Base-by-base conservation (phyloP, 2,797 vertebrate genomes). In the Euthynnus affinis region DNA sequence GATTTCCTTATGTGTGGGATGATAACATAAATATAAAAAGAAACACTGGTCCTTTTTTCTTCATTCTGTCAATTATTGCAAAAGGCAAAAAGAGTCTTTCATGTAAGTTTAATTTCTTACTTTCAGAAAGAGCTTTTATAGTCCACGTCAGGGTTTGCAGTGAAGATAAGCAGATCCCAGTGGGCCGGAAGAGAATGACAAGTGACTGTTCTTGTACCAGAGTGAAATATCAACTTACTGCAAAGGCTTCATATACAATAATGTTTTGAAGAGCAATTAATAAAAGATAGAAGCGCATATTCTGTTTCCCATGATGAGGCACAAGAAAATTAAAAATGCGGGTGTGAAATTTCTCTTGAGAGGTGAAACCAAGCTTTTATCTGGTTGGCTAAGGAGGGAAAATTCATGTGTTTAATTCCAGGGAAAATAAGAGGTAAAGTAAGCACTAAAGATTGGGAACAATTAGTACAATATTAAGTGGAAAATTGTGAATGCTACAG, bases 331-430 rank as follows among this genome's bases (percentile, higher is more conserved):
- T 58, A 65, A 71, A 71, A 66, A 68, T 23, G 46, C 62, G 55
- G 70, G 14, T 57, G 29, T 23, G 76, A 40, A 64, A 66, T 65
- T n/a, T 61, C 59, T 79, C 80, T 15, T 25, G 68, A 85, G 72
- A 74, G 56, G 15, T 14, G 42, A 64, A 40, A 20, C 27, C 58
- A 8, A 10, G 64, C 3, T 17, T 40, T 73, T 78, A 71, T 80
- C 53, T 62, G 49, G 51, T 40, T 25, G 40, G 40, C 40, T 56
- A 25, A 42, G 59, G 53, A 69, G n/a, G n/a, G 27, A 10, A 10
- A 37, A 10, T 61, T 61, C 42, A 52, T 53, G 63, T 66, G 37
- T 23, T 49, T 52, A 0, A 27, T 59, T 71, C 53, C 32, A 68
- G 49, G 44, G 27, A n/a, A 46, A 23, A 71, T 34, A 22, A 42